phyloP scores from a whole-genome alignment of 2,113 vertebrate species.

The Ascaphus truei region DNA sequence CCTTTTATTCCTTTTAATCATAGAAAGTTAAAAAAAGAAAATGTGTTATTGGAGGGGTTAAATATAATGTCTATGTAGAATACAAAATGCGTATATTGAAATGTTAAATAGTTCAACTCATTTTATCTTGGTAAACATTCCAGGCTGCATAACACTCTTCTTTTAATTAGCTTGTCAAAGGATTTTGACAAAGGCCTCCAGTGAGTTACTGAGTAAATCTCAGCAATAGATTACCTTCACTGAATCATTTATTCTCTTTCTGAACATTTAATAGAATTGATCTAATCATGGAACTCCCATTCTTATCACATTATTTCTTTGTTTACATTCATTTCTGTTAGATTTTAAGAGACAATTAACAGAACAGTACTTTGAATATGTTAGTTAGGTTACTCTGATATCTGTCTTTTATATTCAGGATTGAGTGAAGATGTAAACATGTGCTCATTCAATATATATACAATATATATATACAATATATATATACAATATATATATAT shows the following conservation, averaged over 20 bases:
- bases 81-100: constrained; percentile 49
- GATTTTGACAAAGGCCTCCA: constrained; percentile 44
- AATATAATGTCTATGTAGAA: no score
- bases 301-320: constrained; percentile 48
- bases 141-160: constrained; percentile 44
- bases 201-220: constrained; percentile 60
- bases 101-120: constrained; percentile 55
- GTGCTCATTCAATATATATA: no score
- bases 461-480: no score
- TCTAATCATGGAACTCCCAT: constrained; percentile 56
- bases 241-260: constrained; percentile 57
- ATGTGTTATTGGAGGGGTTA: not conserved
- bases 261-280: constrained; percentile 60
- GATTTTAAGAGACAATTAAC: not conserved
- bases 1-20: no score
- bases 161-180: constrained; percentile 69
- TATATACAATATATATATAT: no score
- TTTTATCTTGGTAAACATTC: constrained; percentile 63
- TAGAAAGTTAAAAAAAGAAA: not conserved
- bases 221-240: constrained; percentile 50
- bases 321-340: constrained; percentile 43
- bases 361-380: no score
- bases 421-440: no score
- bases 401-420: no score
- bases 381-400: no score